Percentiles rank a stretch among this genome's conserved stretches.
phyloP scores from a whole-genome alignment of 2,113 vertebrate species.

The Lanius collurio region DNA sequence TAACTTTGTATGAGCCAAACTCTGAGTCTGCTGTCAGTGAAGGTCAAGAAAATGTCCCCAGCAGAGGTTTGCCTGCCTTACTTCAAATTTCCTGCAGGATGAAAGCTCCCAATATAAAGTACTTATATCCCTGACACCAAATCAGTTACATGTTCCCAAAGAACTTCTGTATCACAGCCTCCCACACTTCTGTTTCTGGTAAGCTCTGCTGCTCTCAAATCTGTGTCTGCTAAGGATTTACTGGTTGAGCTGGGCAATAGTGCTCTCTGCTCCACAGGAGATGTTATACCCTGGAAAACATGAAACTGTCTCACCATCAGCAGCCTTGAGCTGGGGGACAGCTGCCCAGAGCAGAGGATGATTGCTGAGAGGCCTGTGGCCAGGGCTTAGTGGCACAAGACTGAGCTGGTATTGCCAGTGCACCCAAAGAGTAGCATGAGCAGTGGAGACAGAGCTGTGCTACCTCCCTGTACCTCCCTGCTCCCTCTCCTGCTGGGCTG shows the following conservation, averaged over 20 bases:
- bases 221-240: background rate
- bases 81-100: background rate
- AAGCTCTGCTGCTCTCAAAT: background rate
- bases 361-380: background rate
- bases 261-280: background rate
- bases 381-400: background rate
- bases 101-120: background rate
- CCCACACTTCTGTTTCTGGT: background rate
- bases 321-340: background rate
- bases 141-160: background rate
- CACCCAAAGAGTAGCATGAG: background rate
- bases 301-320: background rate
- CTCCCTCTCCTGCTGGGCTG: background rate
- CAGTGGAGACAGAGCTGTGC: background rate
- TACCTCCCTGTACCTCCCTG: background rate
- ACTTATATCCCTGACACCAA: background rate
- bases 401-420: background rate
- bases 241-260: accelerated
- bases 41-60: background rate
- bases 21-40: background rate
- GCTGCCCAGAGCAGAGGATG: background rate
- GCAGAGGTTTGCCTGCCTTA: background rate
- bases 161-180: background rate
- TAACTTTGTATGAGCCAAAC: background rate
- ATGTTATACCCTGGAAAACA: background rate